Evolutionary conservation across 2,797 vertebrate species (phyloP), one percentile per base, ranked within the genome.

Genomic region (Alectoris magna): DNA sequence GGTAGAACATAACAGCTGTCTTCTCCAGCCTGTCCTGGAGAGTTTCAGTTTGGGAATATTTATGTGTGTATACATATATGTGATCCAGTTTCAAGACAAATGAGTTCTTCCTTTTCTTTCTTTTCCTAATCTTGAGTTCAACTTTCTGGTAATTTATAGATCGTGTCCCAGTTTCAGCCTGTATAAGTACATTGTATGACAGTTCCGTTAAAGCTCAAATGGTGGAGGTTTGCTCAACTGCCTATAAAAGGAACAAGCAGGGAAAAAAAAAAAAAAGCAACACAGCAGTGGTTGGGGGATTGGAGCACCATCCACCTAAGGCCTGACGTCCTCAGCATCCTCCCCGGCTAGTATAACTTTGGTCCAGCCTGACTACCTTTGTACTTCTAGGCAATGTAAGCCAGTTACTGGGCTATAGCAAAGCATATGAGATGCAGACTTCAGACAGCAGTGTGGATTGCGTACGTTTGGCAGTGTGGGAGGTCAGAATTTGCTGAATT

Each of bases 91-190:
- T 90, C 69, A 87, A 87, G 66, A 71, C 41, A 88, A 91, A 67
- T 3, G 9, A 76, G 21, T 88, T 74, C 69, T 87, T 84, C 36
- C 48, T 84, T 93, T 84, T 85, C 59, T 88, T 79, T 83, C 66
- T 77, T 66, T 92, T 78, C 24, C 73, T 78, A 58, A 67, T 89
- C 72, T n/a, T 48, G 55, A 85, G 55, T 89, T 95, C 69, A 78
- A 29, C n/a, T 93, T 95, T 80, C 84, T 1, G 18, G 79, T 89
- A 94, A 92, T 94, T 94, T 92, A 94, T 92, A 87, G 88, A 62
- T 90, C 2, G 3, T 90, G 86, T 91, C 92, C 81, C 58, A 74
- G 68, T 96, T 94, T 87, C 91, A 91, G 49, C 72, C 75, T 85
- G 75, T 26, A 3, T 48, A 77, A 87, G 84, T 87, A 36, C 46